Conservation (phyloP, 1,140 invertebrate species). For the Antheraea mylitta region DNA sequence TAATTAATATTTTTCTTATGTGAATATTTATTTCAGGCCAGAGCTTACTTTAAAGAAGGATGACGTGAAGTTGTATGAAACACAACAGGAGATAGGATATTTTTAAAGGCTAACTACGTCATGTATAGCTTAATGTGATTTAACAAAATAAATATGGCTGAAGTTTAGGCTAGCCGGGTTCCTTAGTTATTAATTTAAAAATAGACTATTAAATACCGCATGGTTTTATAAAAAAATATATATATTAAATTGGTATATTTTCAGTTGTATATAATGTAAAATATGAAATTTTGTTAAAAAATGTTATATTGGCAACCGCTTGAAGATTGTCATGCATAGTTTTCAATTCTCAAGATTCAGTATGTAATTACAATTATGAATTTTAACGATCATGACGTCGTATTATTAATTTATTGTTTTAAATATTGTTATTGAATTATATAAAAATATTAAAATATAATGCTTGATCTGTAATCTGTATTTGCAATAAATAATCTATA, state of each 20-base stretch:
- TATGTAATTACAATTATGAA: no score
- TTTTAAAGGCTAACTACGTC: conserved; percentile 17
- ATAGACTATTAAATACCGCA: no score
- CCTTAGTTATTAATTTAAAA: not conserved
- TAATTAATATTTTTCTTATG: no score
- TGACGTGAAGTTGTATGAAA: conserved; percentile 31
- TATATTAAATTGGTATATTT: no score
- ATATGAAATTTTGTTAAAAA: no score
- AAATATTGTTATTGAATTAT: not conserved
- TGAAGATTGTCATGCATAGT: no score
- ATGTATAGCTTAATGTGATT: conserved; percentile 2
- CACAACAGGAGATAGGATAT: conserved; percentile 27
- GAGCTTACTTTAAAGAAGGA: conserved; percentile 30
- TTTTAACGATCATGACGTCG: not conserved
- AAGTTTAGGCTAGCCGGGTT: not conserved
- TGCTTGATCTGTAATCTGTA: not conserved
- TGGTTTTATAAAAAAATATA: no score
- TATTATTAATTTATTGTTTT: not conserved
- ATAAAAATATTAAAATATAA: not conserved
- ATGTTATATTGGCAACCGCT: no score
- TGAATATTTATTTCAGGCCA: conserved; percentile 21
- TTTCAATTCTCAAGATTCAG: no score
- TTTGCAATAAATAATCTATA: not conserved
- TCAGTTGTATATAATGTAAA: no score
- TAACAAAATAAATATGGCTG: not conserved